phyloP scores from a whole-genome alignment of 2,113 vertebrate species.

The Machaerirhynchus nigripectus region DNA sequence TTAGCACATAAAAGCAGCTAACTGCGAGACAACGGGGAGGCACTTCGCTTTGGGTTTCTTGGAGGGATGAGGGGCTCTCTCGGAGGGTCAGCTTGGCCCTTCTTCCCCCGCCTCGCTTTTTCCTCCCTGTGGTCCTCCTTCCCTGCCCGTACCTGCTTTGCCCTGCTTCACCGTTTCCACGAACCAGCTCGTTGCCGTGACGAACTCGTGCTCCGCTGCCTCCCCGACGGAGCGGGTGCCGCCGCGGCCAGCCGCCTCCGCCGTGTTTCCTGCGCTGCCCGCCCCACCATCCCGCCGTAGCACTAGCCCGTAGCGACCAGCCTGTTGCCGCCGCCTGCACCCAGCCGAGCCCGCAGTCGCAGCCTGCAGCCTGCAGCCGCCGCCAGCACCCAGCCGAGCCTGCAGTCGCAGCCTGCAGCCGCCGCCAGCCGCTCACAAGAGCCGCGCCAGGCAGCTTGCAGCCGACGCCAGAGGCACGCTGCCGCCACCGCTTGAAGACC shows the following conservation, averaged over 20 bases:
- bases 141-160: not conserved
- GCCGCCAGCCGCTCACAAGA: not conserved
- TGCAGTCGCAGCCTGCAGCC: not conserved
- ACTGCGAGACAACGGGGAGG: not conserved
- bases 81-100: not conserved
- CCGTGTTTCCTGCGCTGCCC: not conserved
- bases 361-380: not conserved
- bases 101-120: not conserved
- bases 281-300: rapidly evolving
- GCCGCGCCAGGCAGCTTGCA: not conserved
- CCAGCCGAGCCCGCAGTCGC: not conserved
- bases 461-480: not conserved
- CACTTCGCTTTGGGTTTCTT: not conserved
- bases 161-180: not conserved
- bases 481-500: no score
- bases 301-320: not conserved
- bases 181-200: not conserved
- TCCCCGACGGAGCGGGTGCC: no score
- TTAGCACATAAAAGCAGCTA: not conserved
- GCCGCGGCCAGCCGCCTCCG: not conserved
- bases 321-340: not conserved
- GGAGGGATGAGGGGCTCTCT: not conserved
- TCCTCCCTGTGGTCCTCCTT: not conserved
- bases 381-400: not conserved
- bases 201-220: not conserved